phyloP scores from a whole-genome alignment of 2,797 vertebrate species.

The Dermochelys coriacea region DNA sequence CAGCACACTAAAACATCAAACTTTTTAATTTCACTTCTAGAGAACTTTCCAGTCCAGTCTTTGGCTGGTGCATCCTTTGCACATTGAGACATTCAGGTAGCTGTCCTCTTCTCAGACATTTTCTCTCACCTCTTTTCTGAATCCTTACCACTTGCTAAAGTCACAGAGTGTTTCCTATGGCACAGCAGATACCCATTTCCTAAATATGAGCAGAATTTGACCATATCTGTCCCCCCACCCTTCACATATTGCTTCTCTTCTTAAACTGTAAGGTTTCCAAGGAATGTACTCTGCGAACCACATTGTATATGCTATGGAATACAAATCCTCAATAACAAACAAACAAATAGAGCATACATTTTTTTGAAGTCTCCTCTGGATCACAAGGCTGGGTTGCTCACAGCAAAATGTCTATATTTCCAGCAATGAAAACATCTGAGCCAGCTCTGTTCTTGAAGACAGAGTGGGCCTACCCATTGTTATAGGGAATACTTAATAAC shows the following conservation, averaged over 20 bases:
- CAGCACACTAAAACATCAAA: fast-evolving
- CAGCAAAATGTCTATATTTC: not conserved
- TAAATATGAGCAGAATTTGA: not conserved
- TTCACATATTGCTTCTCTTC: not conserved
- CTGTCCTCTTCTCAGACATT: not conserved
- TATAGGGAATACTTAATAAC: not conserved
- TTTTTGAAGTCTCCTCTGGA: not conserved
- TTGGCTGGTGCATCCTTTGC: not conserved
- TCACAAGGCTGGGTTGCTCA: not conserved
- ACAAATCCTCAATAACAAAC: not conserved
- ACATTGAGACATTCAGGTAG: not conserved
- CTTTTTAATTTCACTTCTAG: not conserved
- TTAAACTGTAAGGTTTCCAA: not conserved
- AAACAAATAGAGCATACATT: not conserved
- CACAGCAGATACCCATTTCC: not conserved
- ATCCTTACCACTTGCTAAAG: not conserved
- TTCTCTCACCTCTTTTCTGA: not conserved
- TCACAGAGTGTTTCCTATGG: not conserved
- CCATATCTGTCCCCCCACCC: not conserved
- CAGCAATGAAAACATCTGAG: not conserved
- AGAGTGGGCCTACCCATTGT: not conserved
- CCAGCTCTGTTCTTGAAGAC: not conserved
- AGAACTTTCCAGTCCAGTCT: not conserved
- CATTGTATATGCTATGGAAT: not conserved
- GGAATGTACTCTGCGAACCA: not conserved